Percentiles rank a stretch among this genome's conserved stretches.
Evolutionary conservation across 2,797 vertebrate genomes (phyloP).

Genomic region (Coregonus sp.): DNA sequence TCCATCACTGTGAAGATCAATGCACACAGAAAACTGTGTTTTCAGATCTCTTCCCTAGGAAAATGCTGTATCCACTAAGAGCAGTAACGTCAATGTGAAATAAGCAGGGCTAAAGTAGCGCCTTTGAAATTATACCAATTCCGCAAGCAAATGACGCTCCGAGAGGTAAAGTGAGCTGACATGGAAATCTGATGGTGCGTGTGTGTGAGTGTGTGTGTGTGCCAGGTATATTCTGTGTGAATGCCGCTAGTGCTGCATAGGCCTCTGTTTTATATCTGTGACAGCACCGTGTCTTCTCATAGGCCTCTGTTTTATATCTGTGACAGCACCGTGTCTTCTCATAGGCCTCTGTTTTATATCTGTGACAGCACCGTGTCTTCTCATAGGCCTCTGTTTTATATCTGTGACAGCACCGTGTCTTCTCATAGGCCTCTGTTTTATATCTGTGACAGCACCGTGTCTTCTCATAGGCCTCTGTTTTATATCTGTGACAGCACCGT

Average conservation of each 20-base stretch:
- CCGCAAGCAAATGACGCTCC: conserved; percentile 35
- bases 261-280: not conserved
- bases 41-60: conserved; percentile 32
- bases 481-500: too few species aligned
- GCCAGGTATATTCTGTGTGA: not conserved
- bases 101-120: conserved; percentile 25
- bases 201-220: conserved; percentile 15
- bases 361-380: too few species aligned
- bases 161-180: conserved; percentile 14
- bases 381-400: too few species aligned
- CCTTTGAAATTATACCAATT: conserved; percentile 54
- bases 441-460: too few species aligned
- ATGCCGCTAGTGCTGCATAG: not conserved
- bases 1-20: not conserved
- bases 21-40: not conserved
- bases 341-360: too few species aligned
- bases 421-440: too few species aligned
- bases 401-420: too few species aligned
- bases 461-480: too few species aligned
- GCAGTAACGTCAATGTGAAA: conserved; percentile 29
- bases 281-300: not conserved
- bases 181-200: conserved; percentile 30
- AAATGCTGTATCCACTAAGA: conserved; percentile 17
- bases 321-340: not conserved
- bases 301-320: not conserved